These are phyloP conservation scores for Melangyna quadrimaculata DNA, from an alignment of 2,888 invertebrate species.

Conservation along the genomic window DNA sequence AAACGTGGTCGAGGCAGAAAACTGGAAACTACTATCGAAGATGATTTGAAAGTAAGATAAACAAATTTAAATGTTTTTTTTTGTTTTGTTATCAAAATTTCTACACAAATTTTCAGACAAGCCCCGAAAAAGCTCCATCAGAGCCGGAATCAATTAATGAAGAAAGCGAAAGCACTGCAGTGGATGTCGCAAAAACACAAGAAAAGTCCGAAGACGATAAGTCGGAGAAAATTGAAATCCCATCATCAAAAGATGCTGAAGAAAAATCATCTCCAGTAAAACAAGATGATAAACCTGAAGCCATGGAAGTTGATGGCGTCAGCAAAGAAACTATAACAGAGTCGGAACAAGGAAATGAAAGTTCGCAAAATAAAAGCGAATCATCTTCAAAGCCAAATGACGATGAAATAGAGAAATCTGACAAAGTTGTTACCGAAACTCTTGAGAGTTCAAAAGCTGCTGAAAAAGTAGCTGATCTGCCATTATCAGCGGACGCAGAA, in stretches of 20 bases:
- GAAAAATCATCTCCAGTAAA: conserved; percentile 61
- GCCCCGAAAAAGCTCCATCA: conserved; percentile 55
- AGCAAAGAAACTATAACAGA: conserved; percentile 56
- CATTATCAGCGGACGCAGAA: conserved; percentile 5
- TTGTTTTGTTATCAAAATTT: neutral
- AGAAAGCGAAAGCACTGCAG: conserved; percentile 46
- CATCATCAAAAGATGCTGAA: conserved; percentile 47
- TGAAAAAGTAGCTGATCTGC: conserved; percentile 17
- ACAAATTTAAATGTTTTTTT: neutral
- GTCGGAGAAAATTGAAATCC: conserved; percentile 18
- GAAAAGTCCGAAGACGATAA: conserved; percentile 26
- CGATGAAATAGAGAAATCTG: conserved; percentile 61
- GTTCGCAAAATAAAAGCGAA: conserved; percentile 50
- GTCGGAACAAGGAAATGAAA: conserved; percentile 24
- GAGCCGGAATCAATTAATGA: conserved; percentile 61
- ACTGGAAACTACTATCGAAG: conserved; percentile 75
- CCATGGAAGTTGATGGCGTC: conserved; percentile 79
- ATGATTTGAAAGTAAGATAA: conserved; percentile 59
- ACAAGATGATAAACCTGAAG: conserved; percentile 74
- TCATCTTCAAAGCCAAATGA: conserved; percentile 39
- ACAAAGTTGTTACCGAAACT: conserved; percentile 48
- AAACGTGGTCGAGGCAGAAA: conserved; percentile 78
- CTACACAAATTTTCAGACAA: conserved; percentile 18
- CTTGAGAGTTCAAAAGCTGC: conserved; percentile 57
- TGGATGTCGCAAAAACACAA: conserved; percentile 39